These are phyloP conservation scores for Cydia amplana DNA, from an alignment of 1,140 invertebrate species.

Conservation along the genomic window DNA sequence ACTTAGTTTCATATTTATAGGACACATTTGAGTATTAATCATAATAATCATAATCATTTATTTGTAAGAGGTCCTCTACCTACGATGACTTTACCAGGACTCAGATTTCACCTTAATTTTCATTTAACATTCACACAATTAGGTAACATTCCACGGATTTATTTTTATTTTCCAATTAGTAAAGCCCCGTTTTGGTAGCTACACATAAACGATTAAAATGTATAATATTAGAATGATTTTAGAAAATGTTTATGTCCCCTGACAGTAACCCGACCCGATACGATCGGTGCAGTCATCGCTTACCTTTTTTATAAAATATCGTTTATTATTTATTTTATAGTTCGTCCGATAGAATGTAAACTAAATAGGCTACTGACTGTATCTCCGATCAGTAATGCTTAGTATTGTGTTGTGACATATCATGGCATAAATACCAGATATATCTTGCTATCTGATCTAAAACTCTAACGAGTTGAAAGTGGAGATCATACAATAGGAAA, in stretches of 20 bases:
- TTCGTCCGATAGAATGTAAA: not conserved
- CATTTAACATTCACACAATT: too few species aligned
- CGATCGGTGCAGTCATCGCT: constrained; percentile 14
- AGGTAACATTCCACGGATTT: too few species aligned
- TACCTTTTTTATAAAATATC: constrained; percentile 15
- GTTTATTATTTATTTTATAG: constrained; percentile 32
- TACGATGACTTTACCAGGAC: too few species aligned
- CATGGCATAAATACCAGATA: constrained; percentile 5
- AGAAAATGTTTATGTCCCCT: not conserved
- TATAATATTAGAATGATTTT: not conserved
- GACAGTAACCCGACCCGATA: constrained; percentile 23
- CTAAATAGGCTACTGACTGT: constrained; percentile 25
- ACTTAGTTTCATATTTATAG: too few species aligned
- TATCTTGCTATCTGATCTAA: not conserved
- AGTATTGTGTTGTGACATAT: constrained; percentile 16
- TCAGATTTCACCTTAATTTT: too few species aligned
- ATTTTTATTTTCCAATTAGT: too few species aligned
- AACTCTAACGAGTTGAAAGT: constrained; percentile 2
- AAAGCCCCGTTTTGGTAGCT: too few species aligned
- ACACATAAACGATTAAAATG: not conserved
- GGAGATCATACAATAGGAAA: not conserved
- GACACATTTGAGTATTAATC: too few species aligned
- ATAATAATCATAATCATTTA: too few species aligned
- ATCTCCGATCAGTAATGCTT: constrained; percentile 7
- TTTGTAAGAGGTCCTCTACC: too few species aligned